Conservation (phyloP, 37 sponge, comb jelly and placozoan genomes). For the Theonella swinhoei region DNA sequence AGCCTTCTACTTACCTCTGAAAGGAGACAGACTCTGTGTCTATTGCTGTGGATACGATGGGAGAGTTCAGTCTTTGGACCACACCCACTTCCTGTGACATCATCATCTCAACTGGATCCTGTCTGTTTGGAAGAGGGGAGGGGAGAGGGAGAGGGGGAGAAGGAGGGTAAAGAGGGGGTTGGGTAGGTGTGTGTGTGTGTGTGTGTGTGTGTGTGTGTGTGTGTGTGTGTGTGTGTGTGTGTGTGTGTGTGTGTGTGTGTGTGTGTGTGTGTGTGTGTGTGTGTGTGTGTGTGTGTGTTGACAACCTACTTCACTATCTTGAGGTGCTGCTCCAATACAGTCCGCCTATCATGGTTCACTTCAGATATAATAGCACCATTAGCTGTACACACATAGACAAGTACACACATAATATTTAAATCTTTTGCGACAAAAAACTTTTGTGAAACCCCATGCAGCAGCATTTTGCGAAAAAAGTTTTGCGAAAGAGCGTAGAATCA, state of each 20-base stretch:
- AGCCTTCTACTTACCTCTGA: slow-evolving; percentile 65
- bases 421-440: too few species aligned
- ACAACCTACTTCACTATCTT: slow-evolving; percentile 26
- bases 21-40: slow-evolving; percentile 72
- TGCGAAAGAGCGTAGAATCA: too few species aligned
- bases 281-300: background rate
- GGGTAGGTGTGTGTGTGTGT: background rate
- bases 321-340: slow-evolving; percentile 56
- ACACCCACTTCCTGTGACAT: slow-evolving; percentile 67
- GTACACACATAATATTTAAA: too few species aligned
- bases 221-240: background rate
- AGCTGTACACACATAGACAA: slow-evolving; percentile 43
- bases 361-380: slow-evolving; percentile 60
- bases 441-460: too few species aligned
- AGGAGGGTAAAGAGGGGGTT: background rate
- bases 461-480: too few species aligned
- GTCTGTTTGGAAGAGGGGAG: background rate
- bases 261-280: background rate
- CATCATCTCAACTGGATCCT: slow-evolving; percentile 30
- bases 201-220: background rate
- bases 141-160: background rate
- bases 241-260: background rate
- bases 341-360: slow-evolving; percentile 75
- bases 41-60: slow-evolving; percentile 76
- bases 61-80: slow-evolving; percentile 59